These are phyloP conservation scores for Hydroisotoma schaefferi DNA, from an alignment of 2,888 invertebrate species.

Conservation along the genomic window DNA sequence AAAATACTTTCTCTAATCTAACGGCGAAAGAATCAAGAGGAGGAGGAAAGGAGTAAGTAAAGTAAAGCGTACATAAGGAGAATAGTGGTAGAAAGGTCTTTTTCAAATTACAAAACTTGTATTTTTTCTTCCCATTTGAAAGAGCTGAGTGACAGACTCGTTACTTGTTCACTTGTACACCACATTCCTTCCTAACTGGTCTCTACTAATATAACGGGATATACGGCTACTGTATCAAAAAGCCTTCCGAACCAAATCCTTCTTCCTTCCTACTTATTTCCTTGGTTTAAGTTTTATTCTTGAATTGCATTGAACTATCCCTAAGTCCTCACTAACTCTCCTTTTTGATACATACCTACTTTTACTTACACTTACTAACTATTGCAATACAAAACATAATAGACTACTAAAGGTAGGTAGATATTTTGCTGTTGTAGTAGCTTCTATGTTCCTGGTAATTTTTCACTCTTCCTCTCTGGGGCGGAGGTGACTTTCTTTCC, in stretches of 20 bases:
- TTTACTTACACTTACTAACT: not conserved
- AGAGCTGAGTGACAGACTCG: slow-evolving; percentile 40
- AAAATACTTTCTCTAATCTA: not conserved
- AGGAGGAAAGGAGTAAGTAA: not conserved
- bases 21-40: slow-evolving; percentile 1
- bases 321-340: too few relatives aligned
- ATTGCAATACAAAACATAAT: too few relatives aligned
- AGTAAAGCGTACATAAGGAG: slow-evolving; percentile 9
- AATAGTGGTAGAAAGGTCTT: too few relatives aligned
- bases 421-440: too few relatives aligned
- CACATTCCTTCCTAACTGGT: slow-evolving; percentile 20
- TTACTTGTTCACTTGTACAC: slow-evolving; percentile 28
- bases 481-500: slow-evolving; percentile 1
- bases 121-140: slow-evolving; percentile 32
- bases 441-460: not conserved
- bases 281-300: not conserved
- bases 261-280: slow-evolving; percentile 4
- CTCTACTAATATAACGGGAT: too few relatives aligned
- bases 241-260: not conserved
- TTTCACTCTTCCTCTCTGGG: not conserved
- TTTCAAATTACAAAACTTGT: slow-evolving; percentile 37
- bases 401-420: too few relatives aligned
- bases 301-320: too few relatives aligned
- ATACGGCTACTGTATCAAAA: not conserved
- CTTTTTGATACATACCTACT: too few relatives aligned